A percentile compares a stretch with the other conserved stretches of the same genome.
Evolutionary conservation across 2,797 vertebrate genomes (phyloP).

Genomic region (Sebastes matsubarae): DNA sequence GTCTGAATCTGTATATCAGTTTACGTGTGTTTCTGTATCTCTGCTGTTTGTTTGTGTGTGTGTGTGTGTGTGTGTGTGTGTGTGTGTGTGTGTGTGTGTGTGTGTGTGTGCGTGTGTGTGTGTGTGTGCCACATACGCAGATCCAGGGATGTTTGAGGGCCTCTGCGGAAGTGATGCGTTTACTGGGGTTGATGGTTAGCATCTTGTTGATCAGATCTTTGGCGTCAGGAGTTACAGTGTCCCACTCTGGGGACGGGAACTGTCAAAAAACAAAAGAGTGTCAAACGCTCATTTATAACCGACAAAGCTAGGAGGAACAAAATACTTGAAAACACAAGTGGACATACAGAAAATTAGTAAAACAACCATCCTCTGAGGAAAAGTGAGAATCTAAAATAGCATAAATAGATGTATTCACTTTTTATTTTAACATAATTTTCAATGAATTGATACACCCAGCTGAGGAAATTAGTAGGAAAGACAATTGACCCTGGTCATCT

Average conservation of each 20-base stretch:
- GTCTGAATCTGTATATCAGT: background rate
- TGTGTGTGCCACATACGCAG: slow-evolving; percentile 86
- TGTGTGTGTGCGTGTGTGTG: background rate
- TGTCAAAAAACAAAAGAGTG: slow-evolving; percentile 52
- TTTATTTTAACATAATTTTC: background rate
- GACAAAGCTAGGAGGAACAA: background rate
- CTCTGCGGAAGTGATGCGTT: slow-evolving; percentile 94
- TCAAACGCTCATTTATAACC: background rate
- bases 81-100: background rate
- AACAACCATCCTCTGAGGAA: background rate
- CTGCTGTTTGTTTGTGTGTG: background rate
- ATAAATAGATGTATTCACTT: background rate
- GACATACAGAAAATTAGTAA: background rate
- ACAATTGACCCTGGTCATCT: no score
- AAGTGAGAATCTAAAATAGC: background rate
- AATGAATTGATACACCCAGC: background rate
- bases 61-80: background rate
- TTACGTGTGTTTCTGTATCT: background rate
- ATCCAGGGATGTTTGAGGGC: slow-evolving; percentile 98
- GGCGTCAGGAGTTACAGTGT: slow-evolving; percentile 95
- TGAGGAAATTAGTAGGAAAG: background rate
- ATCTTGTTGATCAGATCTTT: slow-evolving; percentile 99
- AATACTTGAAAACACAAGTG: background rate
- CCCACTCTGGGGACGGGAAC: slow-evolving; percentile 97
- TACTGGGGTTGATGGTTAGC: slow-evolving; percentile 96